phyloP scores from a whole-genome alignment of 2,113 vertebrate genomes.

The Amazona guildingii region DNA sequence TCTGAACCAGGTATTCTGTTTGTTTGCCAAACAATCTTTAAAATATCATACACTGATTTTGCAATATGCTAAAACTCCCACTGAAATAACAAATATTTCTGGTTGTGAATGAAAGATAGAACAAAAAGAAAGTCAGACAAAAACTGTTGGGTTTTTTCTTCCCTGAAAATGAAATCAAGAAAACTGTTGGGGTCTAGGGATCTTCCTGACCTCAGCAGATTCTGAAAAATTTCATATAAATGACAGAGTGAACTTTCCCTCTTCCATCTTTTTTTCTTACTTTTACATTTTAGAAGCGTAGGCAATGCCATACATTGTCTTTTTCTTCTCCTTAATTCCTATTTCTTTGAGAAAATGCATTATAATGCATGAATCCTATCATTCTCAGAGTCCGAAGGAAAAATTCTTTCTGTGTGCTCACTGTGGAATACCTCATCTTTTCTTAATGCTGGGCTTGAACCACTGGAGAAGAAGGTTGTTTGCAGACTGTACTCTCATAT shows the following conservation, averaged over 20 bases:
- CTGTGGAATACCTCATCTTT: background rate
- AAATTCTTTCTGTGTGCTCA: background rate
- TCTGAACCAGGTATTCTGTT: background rate
- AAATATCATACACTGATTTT: background rate
- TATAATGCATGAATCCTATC: background rate
- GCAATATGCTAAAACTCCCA: background rate
- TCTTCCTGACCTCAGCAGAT: background rate
- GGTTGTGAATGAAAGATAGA: background rate
- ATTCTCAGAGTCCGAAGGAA: background rate
- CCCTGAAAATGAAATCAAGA: background rate
- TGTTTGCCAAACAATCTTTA: background rate
- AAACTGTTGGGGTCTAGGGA: fast-evolving
- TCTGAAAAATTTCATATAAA: background rate
- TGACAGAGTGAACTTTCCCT: background rate
- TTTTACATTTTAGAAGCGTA: background rate
- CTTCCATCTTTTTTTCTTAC: background rate
- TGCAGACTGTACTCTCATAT: background rate
- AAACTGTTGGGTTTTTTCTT: background rate
- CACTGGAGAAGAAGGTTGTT: background rate
- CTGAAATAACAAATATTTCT: background rate
- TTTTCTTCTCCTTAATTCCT: background rate
- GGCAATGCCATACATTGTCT: background rate
- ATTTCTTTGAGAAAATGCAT: background rate
- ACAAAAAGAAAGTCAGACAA: background rate
- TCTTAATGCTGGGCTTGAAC: background rate